Evolutionary conservation across 2,888 invertebrate species (phyloP).

Genomic region (Carpatolechia fugitivella): DNA sequence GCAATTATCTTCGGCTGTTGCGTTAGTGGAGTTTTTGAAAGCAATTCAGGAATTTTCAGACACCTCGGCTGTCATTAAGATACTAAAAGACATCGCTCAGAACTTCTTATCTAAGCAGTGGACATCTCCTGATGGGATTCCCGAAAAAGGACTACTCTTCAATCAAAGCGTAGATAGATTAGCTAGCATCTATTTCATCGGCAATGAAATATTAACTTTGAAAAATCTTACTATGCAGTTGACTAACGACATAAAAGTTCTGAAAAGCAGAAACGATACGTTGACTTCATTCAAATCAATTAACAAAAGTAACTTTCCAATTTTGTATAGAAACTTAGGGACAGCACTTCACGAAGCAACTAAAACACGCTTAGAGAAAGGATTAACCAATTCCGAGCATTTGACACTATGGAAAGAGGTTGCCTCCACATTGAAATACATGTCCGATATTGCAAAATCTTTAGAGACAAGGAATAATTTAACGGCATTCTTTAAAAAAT

Average conservation of each 20-base stretch:
- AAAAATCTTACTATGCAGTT: constrained; percentile 76
- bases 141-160: constrained; percentile 82
- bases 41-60: constrained; percentile 66
- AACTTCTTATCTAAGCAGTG: constrained; percentile 82
- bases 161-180: constrained; percentile 83
- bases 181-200: constrained; percentile 81
- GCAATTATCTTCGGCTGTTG: constrained; percentile 75
- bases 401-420: constrained; percentile 83
- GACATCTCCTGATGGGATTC: constrained; percentile 81
- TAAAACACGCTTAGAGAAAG: constrained; percentile 65
- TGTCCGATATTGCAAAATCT: constrained; percentile 82
- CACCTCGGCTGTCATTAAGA: constrained; percentile 56
- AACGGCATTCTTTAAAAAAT: constrained; percentile 83
- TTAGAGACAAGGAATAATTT: constrained; percentile 82
- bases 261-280: constrained; percentile 79
- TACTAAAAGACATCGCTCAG: constrained; percentile 61
- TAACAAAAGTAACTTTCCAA: constrained; percentile 82
- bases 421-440: constrained; percentile 80
- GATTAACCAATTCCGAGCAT: constrained; percentile 79
- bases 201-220: constrained; percentile 78
- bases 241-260: constrained; percentile 75
- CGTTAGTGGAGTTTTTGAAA: constrained; percentile 74
- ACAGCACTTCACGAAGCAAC: constrained; percentile 79
- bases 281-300: constrained; percentile 82
- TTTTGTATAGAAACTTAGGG: constrained; percentile 83